These are phyloP conservation scores for Rhadinocentrus ornatus DNA, from an alignment of 2,797 vertebrate genomes.

Conservation along the genomic window DNA sequence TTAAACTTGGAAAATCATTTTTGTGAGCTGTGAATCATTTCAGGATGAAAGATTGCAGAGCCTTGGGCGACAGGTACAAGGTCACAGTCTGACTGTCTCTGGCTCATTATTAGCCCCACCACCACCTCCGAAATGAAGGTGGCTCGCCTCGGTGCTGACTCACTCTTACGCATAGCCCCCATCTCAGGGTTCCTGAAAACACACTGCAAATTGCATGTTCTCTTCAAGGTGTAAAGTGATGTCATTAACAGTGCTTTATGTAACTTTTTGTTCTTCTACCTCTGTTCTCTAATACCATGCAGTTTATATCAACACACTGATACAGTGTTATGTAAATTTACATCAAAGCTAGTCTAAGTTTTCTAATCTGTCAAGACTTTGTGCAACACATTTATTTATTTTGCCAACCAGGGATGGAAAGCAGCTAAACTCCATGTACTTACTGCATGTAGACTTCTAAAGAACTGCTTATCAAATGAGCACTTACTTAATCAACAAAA, in stretches of 20 bases:
- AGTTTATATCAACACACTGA: slow-evolving; percentile 67
- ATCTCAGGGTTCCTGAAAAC: slow-evolving; percentile 43
- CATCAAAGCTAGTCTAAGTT: slow-evolving; percentile 54
- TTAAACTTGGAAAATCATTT: slow-evolving; percentile 34
- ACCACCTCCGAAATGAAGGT: slow-evolving; percentile 47
- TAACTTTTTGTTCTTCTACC: slow-evolving; percentile 57
- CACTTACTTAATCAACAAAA: neutral
- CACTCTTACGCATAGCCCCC: slow-evolving; percentile 45
- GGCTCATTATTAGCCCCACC: slow-evolving; percentile 35
- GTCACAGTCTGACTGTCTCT: slow-evolving; percentile 51
- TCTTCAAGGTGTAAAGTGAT: slow-evolving; percentile 36
- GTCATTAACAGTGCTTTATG: slow-evolving; percentile 58
- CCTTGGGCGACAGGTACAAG: slow-evolving; percentile 39
- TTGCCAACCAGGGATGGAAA: slow-evolving; percentile 47
- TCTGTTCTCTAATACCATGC: slow-evolving; percentile 57
- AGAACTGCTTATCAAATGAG: neutral
- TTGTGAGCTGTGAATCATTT: slow-evolving; percentile 38
- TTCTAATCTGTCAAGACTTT: slow-evolving; percentile 22
- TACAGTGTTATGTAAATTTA: slow-evolving; percentile 70
- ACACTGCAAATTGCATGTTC: slow-evolving; percentile 36
- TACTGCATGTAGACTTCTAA: neutral
- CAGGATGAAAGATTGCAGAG: slow-evolving; percentile 31
- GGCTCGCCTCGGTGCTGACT: slow-evolving; percentile 62
- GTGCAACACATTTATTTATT: slow-evolving; percentile 17
- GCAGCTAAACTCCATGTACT: slow-evolving; percentile 19